Conservation (phyloP, 37 sponge, comb jelly and placozoan species). For the Eunapius fragilis region DNA sequence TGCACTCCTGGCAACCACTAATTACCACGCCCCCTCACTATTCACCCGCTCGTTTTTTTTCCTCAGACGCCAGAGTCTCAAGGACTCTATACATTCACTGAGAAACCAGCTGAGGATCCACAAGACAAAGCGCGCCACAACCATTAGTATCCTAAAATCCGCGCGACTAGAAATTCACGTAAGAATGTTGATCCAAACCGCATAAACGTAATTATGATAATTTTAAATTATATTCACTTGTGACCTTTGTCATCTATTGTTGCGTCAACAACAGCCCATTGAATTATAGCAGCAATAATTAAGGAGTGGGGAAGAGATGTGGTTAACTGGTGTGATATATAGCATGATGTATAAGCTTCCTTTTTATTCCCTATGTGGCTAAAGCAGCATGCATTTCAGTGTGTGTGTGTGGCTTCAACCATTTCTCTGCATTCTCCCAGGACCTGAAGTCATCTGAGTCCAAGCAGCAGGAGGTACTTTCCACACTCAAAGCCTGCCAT, state of each 20-base stretch:
- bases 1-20: too few relatives aligned
- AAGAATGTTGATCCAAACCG: neutral
- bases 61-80: slow-evolving; percentile 45
- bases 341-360: neutral
- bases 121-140: slow-evolving; percentile 35
- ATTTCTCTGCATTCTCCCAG: too few relatives aligned
- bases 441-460: slow-evolving; percentile 24
- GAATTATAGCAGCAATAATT: too few relatives aligned
- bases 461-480: slow-evolving; percentile 13
- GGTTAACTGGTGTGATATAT: too few relatives aligned
- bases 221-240: too few relatives aligned
- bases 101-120: slow-evolving; percentile 46
- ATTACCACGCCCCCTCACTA: too few relatives aligned
- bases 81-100: slow-evolving; percentile 23
- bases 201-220: too few relatives aligned
- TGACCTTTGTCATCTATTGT: too few relatives aligned
- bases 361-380: neutral
- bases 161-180: slow-evolving; percentile 55
- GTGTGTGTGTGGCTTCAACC: too few relatives aligned
- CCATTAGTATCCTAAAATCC: slow-evolving; percentile 38
- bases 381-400: too few relatives aligned
- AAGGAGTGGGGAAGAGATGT: too few relatives aligned
- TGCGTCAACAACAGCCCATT: too few relatives aligned
- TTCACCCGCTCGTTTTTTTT: neutral
- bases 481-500: slow-evolving; percentile 18